Evolutionary conservation across 2,797 vertebrate species (phyloP).

Genomic region (Acrocephalus scirpaceus): DNA sequence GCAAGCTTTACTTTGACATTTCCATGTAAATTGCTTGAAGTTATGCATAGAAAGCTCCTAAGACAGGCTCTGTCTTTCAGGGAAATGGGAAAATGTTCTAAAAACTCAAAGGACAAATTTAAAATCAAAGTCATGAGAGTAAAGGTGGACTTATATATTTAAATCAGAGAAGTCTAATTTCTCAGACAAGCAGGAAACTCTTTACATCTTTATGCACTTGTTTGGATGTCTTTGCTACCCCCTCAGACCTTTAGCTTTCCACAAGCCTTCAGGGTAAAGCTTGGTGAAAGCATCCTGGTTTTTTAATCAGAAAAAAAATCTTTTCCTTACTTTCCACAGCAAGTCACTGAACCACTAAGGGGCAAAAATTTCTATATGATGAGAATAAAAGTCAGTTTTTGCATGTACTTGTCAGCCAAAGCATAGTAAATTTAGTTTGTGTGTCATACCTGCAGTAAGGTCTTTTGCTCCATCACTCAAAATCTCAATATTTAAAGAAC

Average conservation of each 20-base stretch:
- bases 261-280: not conserved
- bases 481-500: not conserved
- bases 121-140: not conserved
- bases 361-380: not conserved
- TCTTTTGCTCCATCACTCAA: not conserved
- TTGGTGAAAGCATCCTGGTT: not conserved
- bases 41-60: not conserved
- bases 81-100: not conserved
- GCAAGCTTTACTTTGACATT: constrained; percentile 38
- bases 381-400: not conserved
- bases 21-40: constrained; percentile 42
- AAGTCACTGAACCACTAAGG: not conserved
- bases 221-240: not conserved
- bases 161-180: not conserved
- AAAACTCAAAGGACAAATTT: constrained; percentile 4
- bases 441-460: not conserved
- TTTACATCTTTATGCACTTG: not conserved
- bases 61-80: constrained; percentile 4
- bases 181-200: not conserved
- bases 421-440: not conserved
- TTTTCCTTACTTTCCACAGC: not conserved
- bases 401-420: not conserved
- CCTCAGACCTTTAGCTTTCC: not conserved
- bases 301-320: not conserved
- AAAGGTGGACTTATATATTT: not conserved